Evolutionary conservation across 2,113 vertebrate genomes (phyloP), one percentile per base, ranked within the genome.

Genomic region (Miniopterus natalensis): DNA sequence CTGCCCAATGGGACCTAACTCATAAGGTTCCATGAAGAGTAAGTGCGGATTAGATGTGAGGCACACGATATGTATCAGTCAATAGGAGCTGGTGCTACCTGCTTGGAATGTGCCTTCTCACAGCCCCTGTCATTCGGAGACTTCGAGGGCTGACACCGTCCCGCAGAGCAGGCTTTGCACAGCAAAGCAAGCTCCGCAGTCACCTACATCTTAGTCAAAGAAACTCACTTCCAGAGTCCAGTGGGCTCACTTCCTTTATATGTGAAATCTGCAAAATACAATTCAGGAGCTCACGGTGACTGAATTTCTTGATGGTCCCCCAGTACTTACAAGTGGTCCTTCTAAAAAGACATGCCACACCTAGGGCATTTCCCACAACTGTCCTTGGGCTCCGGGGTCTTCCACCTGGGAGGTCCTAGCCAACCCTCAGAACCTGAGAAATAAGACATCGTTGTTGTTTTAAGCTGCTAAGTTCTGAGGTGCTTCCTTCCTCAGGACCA

Each of bases 261-360:
- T 70, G 84, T 40, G 89, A 86, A 89, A 49, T 25, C 45, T 73
- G 49, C 45, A 49, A n/a, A 80, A 83, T 9, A 51, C n/a, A 40
- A 2, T 23, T 21, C 1, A 2, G 63, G 15, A 29, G 31, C 49
- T 88, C 15, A 80, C 51, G 25, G 70, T 6, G 8, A 8, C 21
- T 55, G 21, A 25, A 47, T 79, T 87, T n/a, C 20, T 42, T 23
- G 88, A 36, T 84, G 68, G 18, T 40, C 63, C 49, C 23, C 29
- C 49, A 31, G 36, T 57, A 21, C 17, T 65, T 55, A 74, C 11
- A 49, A 66, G 84, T 3, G 25, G n/a, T 80, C 59, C 45, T 96
- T 77, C 84, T 51, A 31, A 65, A 7, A 18, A n/a, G 0, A 12
- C 61, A 29, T 2, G 3, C 14, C 10, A 6, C 13, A 29, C 29